Evolutionary conservation across 2,888 invertebrate genomes (phyloP), one percentile per base, ranked within the genome.

Genomic region (Bellardia pandia): DNA sequence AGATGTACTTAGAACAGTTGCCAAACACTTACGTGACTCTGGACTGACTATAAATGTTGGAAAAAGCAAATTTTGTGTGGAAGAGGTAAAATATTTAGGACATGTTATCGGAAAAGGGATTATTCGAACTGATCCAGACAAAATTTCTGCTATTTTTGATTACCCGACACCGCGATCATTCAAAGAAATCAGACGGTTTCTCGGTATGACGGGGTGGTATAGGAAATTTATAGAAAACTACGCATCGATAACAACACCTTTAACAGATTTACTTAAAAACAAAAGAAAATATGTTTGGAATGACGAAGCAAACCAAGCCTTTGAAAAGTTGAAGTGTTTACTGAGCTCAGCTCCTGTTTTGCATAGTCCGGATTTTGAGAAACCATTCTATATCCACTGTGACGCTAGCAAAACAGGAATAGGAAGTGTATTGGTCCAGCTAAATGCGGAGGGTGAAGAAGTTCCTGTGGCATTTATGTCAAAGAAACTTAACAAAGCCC

Each of bases 311-410:
- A 51, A 51, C 6, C 14, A 4, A 14, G 3, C 51, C 14, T 86
- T 58, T 58, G 58, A 58, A 23, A 30, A 16, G 75, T 83, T 13
- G 13, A 88, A 30, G 37, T 71, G 4, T 69, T 6, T 51, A 51
- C 51, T 51, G 6, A 51, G 51, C 51, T 51, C 51, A 51, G 51
- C 51, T n/a, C 51, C 58, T 58, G 58, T 58, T 14, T 58, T 58
- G 58, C 58, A 58, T 14, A 23, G 58, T 58, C 85, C 87, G 8
- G 82, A 88, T 80, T 88, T 87, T 56, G 40, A 6, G 4, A 75
- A 82, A 76, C 79, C 62, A 16, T 88, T 86, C 37, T 58, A n/a
- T 13, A 72, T 85, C 14, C 78, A 86, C 16, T 89, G 89, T 42
- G 89, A 88, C 51, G 51, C 51, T 5, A 51, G 51, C n/a, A 51